These are phyloP conservation scores for Volucella zonaria DNA, from an alignment of 2,888 invertebrate species.

Conservation along the genomic window DNA sequence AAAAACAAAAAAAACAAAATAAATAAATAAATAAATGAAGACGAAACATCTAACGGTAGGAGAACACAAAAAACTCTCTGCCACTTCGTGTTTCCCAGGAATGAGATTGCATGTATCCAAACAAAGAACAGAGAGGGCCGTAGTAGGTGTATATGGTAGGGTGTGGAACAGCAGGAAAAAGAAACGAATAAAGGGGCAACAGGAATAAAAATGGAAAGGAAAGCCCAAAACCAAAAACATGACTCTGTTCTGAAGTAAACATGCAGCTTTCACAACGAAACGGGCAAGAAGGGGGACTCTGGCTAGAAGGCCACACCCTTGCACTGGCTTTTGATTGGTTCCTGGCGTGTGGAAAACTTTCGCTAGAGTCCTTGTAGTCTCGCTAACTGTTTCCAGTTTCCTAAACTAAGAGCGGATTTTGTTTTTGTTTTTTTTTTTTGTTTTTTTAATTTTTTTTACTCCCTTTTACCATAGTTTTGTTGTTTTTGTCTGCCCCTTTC, in stretches of 20 bases:
- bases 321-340: slow-evolving; percentile 75
- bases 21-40: slow-evolving; percentile 22
- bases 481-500: slow-evolving; percentile 25
- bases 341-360: slow-evolving; percentile 61
- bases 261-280: slow-evolving; percentile 58
- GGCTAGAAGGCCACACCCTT: slow-evolving; percentile 75
- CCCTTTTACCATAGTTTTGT: slow-evolving; percentile 55
- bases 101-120: slow-evolving; percentile 55
- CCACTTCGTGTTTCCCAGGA: slow-evolving; percentile 40
- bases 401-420: slow-evolving; percentile 43
- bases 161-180: slow-evolving; percentile 1
- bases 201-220: slow-evolving; percentile 33
- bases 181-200: slow-evolving; percentile 47
- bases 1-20: slow-evolving; percentile 30
- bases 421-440: slow-evolving; percentile 34
- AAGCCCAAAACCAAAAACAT: slow-evolving; percentile 68
- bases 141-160: too few species aligned
- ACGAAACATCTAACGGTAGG: too few species aligned
- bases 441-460: slow-evolving; percentile 69
- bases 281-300: slow-evolving; percentile 55
- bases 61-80: neutral
- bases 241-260: slow-evolving; percentile 68
- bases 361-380: slow-evolving; percentile 59
- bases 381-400: slow-evolving; percentile 56
- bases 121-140: slow-evolving; percentile 16